Conservation (phyloP, 2,797 vertebrate species). For the Champsocephalus gunnari region DNA sequence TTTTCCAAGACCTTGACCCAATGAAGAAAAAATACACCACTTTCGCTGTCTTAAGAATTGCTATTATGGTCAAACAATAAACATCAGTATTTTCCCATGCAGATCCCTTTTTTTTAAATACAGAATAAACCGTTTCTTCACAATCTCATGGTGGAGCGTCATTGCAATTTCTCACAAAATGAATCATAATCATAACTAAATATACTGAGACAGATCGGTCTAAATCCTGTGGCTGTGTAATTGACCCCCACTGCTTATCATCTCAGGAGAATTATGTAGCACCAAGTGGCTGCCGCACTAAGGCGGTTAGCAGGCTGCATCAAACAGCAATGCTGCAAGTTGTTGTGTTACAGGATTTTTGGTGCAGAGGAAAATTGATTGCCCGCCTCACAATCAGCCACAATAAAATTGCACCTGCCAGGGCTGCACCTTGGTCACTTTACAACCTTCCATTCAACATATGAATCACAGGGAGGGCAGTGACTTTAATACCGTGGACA, state of each 20-base stretch:
- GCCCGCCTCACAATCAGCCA: conserved; percentile 46
- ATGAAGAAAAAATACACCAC: not conserved
- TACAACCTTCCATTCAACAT: conserved; percentile 44
- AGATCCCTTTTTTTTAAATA: conserved; percentile 14
- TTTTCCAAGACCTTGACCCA: conserved; percentile 27
- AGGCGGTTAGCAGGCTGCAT: conserved; percentile 57
- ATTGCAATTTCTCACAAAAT: conserved; percentile 38
- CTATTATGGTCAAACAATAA: conserved; percentile 14
- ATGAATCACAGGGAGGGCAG: conserved; percentile 47
- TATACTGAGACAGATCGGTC: conserved; percentile 21
- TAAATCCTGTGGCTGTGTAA: conserved; percentile 36
- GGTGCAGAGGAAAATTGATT: conserved; percentile 70
- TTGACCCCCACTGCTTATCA: conserved; percentile 55
- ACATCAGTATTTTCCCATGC: conserved; percentile 36
- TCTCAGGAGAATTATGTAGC: conserved; percentile 49
- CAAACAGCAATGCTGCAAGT: conserved; percentile 58
- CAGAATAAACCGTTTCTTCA: conserved; percentile 1
- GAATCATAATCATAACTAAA: conserved; percentile 51
- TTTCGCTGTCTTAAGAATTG: conserved; percentile 11
- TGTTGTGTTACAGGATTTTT: conserved; percentile 61
- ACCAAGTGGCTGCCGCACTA: conserved; percentile 45
- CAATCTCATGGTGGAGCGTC: not conserved
- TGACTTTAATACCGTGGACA: conserved; percentile 19
- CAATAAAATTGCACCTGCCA: conserved; percentile 68
- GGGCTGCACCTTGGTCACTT: conserved; percentile 58